Conservation (phyloP, 2,113 vertebrate genomes). For the Micronisus gabar region DNA sequence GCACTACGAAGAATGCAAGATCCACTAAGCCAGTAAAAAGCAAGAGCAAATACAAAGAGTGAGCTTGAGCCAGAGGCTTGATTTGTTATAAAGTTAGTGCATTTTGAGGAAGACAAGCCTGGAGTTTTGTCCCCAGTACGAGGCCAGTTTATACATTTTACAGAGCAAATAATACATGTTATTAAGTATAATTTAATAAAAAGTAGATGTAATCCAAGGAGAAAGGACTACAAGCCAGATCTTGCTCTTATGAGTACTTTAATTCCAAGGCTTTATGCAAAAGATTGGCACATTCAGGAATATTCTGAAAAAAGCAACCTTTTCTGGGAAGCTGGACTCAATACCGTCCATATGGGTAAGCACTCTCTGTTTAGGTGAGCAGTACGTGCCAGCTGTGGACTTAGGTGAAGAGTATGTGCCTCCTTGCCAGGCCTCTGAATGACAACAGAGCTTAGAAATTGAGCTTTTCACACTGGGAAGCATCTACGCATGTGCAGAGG, state of each 20-base stretch:
- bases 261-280: not conserved
- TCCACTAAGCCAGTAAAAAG: not conserved
- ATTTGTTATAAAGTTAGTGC: not conserved
- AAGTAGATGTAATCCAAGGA: not conserved
- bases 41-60: not conserved
- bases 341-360: not conserved
- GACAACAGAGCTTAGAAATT: not conserved
- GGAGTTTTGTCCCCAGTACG: not conserved
- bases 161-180: not conserved
- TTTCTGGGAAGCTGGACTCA: not conserved
- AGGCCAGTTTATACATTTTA: not conserved
- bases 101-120: not conserved
- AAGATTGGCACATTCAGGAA: not conserved
- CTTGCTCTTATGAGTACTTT: not conserved
- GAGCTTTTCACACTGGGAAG: not conserved
- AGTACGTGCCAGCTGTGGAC: not conserved
- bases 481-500: not conserved
- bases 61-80: not conserved
- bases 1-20: not conserved
- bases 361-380: not conserved
- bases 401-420: not conserved
- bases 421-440: not conserved
- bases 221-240: not conserved
- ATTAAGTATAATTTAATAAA: not conserved
- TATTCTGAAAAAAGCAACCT: not conserved